A percentile compares a stretch with the other conserved stretches of the same genome.
phyloP scores from a whole-genome alignment of 2,888 invertebrate genomes.

The Apodemia zela region DNA sequence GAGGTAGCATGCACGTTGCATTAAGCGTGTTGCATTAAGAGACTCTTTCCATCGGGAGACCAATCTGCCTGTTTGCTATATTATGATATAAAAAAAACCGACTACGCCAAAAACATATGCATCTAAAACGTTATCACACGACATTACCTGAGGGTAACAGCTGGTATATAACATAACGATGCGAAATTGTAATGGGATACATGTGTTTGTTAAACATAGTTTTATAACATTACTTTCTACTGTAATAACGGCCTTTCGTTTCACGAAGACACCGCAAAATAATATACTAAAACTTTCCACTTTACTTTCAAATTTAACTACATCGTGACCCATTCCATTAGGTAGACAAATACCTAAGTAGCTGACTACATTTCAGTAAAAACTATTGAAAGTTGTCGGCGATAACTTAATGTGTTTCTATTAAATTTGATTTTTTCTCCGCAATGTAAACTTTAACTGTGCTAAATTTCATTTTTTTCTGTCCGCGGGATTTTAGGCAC shows the following conservation, averaged over 20 bases:
- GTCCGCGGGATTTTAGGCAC: too few relatives aligned
- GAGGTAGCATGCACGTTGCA: too few relatives aligned
- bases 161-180: not conserved
- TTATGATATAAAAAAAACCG: too few relatives aligned
- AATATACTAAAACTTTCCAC: constrained; percentile 8
- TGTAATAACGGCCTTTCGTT: not conserved
- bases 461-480: too few relatives aligned
- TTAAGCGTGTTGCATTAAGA: too few relatives aligned
- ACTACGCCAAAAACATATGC: too few relatives aligned
- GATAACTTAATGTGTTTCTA: not conserved
- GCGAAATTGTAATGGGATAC: not conserved
- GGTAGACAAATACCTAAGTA: not conserved
- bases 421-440: too few relatives aligned
- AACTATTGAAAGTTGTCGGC: not conserved
- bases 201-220: constrained; percentile 3
- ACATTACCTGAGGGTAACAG: too few relatives aligned
- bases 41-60: too few relatives aligned
- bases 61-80: too few relatives aligned
- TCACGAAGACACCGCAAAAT: constrained; percentile 5
- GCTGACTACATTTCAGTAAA: not conserved
- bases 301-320: not conserved
- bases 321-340: not conserved
- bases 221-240: constrained; percentile 1
- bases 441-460: too few relatives aligned
- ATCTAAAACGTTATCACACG: too few relatives aligned